These are phyloP conservation scores for Xiphorhynchus erythropygius DNA, from an alignment of 2,797 vertebrate genomes.

Conservation along the genomic window DNA sequence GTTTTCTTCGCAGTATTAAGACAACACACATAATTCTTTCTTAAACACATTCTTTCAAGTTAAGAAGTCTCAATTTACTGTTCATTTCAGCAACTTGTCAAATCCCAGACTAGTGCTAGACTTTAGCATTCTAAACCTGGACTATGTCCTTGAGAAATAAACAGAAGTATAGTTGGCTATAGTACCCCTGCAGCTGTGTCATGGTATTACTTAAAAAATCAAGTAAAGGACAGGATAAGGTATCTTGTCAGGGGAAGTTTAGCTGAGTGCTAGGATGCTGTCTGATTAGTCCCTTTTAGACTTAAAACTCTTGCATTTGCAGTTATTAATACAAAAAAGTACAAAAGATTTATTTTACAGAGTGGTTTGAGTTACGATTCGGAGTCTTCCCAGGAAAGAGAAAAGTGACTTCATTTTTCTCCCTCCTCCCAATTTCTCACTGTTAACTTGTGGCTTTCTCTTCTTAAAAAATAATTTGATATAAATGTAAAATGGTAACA, in stretches of 20 bases:
- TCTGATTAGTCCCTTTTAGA: neutral
- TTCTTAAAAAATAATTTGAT: constrained; percentile 11
- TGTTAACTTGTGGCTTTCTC: constrained; percentile 5
- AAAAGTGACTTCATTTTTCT: neutral
- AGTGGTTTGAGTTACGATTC: constrained; percentile 26
- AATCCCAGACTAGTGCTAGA: neutral
- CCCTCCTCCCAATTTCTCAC: neutral
- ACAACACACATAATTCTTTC: neutral
- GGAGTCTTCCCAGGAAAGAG: neutral
- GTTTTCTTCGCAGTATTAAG: neutral
- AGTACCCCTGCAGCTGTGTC: neutral
- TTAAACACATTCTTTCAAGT: neutral
- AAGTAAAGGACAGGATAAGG: neutral
- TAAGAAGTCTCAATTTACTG: neutral
- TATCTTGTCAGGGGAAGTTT: neutral
- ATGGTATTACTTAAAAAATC: neutral
- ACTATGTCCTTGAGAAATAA: neutral
- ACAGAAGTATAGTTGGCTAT: neutral
- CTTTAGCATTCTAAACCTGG: neutral
- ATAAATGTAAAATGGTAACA: constrained; percentile 49
- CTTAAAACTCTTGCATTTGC: constrained; percentile 32
- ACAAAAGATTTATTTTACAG: constrained; percentile 66
- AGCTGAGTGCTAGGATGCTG: neutral
- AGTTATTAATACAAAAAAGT: constrained; percentile 65
- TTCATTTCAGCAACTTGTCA: neutral